Base-by-base conservation (phyloP, 2,113 vertebrate species). In the Australoheros scitulus region DNA sequence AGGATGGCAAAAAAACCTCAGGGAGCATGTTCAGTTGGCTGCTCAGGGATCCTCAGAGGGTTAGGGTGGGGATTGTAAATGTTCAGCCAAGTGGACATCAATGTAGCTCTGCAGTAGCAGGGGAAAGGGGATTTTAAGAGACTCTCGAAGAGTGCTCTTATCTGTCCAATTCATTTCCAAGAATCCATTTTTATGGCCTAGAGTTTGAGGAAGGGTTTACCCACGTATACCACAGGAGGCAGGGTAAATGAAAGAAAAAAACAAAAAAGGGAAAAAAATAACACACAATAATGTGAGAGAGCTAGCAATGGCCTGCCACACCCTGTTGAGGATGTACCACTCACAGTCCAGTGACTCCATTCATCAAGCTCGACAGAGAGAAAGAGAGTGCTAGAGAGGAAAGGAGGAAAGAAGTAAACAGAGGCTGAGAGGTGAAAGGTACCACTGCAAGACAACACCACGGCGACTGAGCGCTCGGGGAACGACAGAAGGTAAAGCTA, bases 301-400 rank as follows among this genome's bases (percentile, higher is more conserved):
- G 88, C 91, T 26, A 57, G 90, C 52, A 34, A 77, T 83, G 84
- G 87, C 80, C 88, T 80, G 61, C 91, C 91, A 92, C 88, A 87
- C 91, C 92, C 89, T 79, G 61, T 36, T 80, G 87, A 92, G 85
- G 89, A 88, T 89, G 82, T 80, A 79, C 88, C 36, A 86, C 92
- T 92, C 92, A 93, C 92, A 93, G 92, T 94, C 92, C 91, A 93
- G 92, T 78, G 70, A 88, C 84, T 95, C 91, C 93, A 94, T 94
- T 95, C 94, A 95, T 95, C 94, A 93, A 92, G 80, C 76, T 83
- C 64, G 87, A 91, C 91, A 90, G 90, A 81, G 77, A 89, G 81
- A 77, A 80, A 80, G 81, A 58, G 61, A 81, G 83, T 14, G 11
- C 6, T 34, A 36, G 77, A 10, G 76, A 81, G 64, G 59, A 79